Conservation (phyloP, 2,113 vertebrate genomes). For the Hylia prasina region DNA sequence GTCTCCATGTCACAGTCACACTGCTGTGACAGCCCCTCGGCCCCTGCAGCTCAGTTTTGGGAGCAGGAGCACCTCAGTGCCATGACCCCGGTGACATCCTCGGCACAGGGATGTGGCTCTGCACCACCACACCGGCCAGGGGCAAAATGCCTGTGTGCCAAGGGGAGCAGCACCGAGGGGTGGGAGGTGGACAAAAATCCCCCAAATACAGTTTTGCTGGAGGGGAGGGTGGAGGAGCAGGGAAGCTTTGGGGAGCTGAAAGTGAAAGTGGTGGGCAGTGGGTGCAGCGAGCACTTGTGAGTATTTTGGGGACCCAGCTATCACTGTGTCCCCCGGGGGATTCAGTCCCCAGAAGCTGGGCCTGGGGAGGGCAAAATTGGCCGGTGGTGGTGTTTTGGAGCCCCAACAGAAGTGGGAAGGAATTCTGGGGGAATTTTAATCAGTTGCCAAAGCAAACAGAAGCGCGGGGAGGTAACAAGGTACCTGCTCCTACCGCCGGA, state of each 20-base stretch:
- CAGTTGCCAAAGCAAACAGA: conserved; percentile 36
- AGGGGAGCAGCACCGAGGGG: neutral
- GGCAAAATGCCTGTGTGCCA: neutral
- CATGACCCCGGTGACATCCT: rapidly evolving
- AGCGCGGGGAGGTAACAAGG: neutral
- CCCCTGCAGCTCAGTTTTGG: neutral
- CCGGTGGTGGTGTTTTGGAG: neutral
- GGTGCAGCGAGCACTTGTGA: rapidly evolving
- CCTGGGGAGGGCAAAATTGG: neutral
- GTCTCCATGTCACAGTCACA: rapidly evolving
- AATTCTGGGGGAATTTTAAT: neutral
- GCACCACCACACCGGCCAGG: rapidly evolving
- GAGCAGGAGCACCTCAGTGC: neutral
- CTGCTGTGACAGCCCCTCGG: rapidly evolving
- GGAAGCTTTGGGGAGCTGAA: neutral
- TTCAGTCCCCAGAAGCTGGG: neutral
- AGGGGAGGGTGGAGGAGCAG: neutral
- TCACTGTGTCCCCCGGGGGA: neutral
- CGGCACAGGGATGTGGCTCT: rapidly evolving
- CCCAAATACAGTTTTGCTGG: neutral
- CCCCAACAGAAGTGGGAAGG: neutral
- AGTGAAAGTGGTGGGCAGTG: neutral
- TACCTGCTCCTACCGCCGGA: neutral
- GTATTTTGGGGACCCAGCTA: neutral
- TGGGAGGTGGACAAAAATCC: neutral